Evolutionary conservation across 2,797 vertebrate genomes (phyloP), one percentile per base, ranked within the genome.

Genomic region (Sylvilagus floridanus): DNA sequence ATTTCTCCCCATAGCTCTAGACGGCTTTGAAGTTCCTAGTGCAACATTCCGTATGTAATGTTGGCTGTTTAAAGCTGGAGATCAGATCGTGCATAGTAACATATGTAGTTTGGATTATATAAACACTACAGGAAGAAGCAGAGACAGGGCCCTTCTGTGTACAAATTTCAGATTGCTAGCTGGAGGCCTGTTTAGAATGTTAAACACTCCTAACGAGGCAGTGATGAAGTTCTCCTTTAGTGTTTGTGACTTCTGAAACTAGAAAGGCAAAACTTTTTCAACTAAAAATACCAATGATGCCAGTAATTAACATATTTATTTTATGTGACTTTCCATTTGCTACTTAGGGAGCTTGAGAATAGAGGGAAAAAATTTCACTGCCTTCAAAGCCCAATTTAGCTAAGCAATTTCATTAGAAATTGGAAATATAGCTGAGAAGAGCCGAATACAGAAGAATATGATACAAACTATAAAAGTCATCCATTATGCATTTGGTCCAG

Each of bases 101-200:
- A 95, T 76, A 78, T 81, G 93, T 93, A 97, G 81, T 94, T 94
- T 69, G 81, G 69, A 91, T 96, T 94, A 93, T 54, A 91, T 95
- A 97, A 97, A 97, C 91, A 96, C 77, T 83, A 19, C 77, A 93
- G 92, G 92, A 96, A 91, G 92, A 84, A 95, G 60, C 57, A 75
- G 86, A 96, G 95, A 93, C 93, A 95, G 88, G 90, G 78, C 65
- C 69, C 75, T 96, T 95, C 90, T 94, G 95, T 94, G 89, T 95
- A 95, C 94, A 94, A 84, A 96, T 96, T 96, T 96, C 95, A 94
- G 91, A 96, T 94, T 91, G 90, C 72, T 93, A 88, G 95, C 68
- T 89, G 42, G 78, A 84, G 81, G 84, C 84, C 73, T 95, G 93
- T 77, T 95, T 65, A 88, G 78, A 95, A 96, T 94, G 79, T 52